Conservation (phyloP, 1,140 invertebrate species). For the Aphaenogaster floridana region DNA sequence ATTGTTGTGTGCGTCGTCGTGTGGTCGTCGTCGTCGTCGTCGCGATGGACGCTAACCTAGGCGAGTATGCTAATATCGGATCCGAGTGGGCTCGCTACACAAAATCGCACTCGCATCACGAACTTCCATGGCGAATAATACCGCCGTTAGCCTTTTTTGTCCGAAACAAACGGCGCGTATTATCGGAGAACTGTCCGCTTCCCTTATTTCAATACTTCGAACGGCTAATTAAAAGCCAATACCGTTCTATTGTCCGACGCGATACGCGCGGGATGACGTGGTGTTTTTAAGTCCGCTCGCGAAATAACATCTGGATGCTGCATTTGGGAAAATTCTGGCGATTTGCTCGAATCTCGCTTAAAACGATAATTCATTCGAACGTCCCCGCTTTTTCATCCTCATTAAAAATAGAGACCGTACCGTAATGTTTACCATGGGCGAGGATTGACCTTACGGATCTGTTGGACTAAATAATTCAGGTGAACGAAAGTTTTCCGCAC, state of each 20-base stretch:
- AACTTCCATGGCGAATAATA: constrained; percentile 85
- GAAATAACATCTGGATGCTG: not conserved
- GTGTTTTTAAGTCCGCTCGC: not conserved
- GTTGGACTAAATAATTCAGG: constrained; percentile 71
- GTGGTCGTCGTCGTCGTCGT: not conserved
- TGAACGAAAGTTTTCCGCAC: constrained; percentile 59
- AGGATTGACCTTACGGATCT: constrained; percentile 28
- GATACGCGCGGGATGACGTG: constrained; percentile 1
- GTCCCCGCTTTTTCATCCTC: not conserved
- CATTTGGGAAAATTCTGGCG: not conserved
- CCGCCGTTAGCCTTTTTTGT: constrained; percentile 64
- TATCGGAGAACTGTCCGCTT: constrained; percentile 51
- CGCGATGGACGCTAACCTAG: constrained; percentile 72
- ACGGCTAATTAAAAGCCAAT: constrained; percentile 59
- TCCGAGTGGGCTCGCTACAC: constrained; percentile 83
- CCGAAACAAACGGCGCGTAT: constrained; percentile 21
- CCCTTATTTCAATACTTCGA: constrained; percentile 35
- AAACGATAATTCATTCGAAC: not conserved
- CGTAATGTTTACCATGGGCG: constrained; percentile 7
- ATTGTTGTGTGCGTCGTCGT: constrained; percentile 17
- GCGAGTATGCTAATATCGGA: constrained; percentile 85
- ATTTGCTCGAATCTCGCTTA: not conserved
- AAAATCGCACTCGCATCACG: constrained; percentile 85
- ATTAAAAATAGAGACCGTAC: constrained; percentile 21
- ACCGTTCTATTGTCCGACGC: constrained; percentile 30